Conservation (phyloP, 2,113 vertebrate genomes). For the Antennarius striatus region DNA sequence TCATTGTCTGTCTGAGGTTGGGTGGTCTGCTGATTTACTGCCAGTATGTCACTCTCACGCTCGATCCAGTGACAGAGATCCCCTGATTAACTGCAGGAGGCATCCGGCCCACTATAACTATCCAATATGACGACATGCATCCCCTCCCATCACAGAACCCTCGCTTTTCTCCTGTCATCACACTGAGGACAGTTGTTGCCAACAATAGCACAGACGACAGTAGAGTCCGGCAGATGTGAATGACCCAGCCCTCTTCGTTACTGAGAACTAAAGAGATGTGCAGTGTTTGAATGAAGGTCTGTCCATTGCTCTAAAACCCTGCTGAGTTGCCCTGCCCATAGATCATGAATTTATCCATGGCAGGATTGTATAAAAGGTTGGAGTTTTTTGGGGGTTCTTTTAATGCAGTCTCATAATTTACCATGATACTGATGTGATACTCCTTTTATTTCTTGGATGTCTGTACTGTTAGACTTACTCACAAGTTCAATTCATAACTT, state of each 20-base stretch:
- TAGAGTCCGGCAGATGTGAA: slow-evolving; percentile 26
- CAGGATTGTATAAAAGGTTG: slow-evolving; percentile 26
- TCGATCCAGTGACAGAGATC: slow-evolving; percentile 47
- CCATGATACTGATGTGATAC: no score
- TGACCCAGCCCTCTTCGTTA: slow-evolving; percentile 37
- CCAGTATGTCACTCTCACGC: slow-evolving; percentile 6
- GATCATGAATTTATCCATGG: slow-evolving; percentile 19
- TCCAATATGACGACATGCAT: slow-evolving; percentile 2
- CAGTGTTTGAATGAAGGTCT: slow-evolving; percentile 23
- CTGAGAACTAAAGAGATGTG: slow-evolving; percentile 17
- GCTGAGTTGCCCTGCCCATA: slow-evolving; percentile 32
- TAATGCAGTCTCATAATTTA: neutral
- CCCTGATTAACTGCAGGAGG: slow-evolving; percentile 25
- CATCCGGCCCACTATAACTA: neutral
- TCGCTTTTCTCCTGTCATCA: slow-evolving; percentile 22
- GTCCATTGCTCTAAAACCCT: slow-evolving; percentile 23
- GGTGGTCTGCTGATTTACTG: slow-evolving; percentile 62
- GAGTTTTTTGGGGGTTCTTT: neutral
- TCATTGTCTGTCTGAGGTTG: slow-evolving; percentile 5
- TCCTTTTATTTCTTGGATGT: no score
- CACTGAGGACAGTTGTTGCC: slow-evolving; percentile 31
- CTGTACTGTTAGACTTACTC: no score
- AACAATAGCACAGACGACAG: slow-evolving; percentile 24
- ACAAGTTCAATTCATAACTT: no score
- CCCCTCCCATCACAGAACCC: slow-evolving; percentile 23